Evolutionary conservation across 2,797 vertebrate genomes (phyloP).

Genomic region (Rhabdophis nuchalis): DNA sequence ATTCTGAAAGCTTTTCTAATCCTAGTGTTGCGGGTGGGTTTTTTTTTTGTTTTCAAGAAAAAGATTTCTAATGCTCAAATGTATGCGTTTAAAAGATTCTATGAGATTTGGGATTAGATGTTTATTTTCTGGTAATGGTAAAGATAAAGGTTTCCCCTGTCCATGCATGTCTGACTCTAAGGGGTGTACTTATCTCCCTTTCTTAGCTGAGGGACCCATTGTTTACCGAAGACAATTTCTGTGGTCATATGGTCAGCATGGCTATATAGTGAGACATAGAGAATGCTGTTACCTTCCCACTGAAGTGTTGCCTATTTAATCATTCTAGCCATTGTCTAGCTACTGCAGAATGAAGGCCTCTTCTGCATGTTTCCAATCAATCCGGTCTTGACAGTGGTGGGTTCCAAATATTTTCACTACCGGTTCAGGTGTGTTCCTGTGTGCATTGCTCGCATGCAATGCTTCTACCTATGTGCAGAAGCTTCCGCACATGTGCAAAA

Average conservation of each 20-base stretch:
- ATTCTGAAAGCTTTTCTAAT: slow-evolving; percentile 72
- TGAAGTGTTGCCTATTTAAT: background rate
- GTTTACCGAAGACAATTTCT: background rate
- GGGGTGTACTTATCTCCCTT: background rate
- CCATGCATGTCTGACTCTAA: background rate
- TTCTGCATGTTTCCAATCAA: background rate
- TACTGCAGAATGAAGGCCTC: background rate
- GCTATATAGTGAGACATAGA: background rate
- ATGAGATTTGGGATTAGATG: slow-evolving; percentile 29
- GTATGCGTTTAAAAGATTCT: slow-evolving; percentile 51
- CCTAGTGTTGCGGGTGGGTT: slow-evolving; percentile 47
- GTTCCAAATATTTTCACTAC: too few species aligned
- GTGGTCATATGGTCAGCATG: background rate
- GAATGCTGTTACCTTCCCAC: background rate
- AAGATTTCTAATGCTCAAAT: slow-evolving; percentile 60
- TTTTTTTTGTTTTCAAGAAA: slow-evolving; percentile 5
- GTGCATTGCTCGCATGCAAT: too few species aligned
- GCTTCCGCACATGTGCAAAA: too few species aligned
- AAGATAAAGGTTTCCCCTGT: too few species aligned
- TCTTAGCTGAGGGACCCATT: background rate
- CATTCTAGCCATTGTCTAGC: background rate
- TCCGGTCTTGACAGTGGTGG: background rate
- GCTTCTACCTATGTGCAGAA: too few species aligned
- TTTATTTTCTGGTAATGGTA: background rate
- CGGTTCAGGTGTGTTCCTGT: too few species aligned